phyloP scores from a whole-genome alignment of 2,113 vertebrate genomes.

The Callocephalon fimbriatum region DNA sequence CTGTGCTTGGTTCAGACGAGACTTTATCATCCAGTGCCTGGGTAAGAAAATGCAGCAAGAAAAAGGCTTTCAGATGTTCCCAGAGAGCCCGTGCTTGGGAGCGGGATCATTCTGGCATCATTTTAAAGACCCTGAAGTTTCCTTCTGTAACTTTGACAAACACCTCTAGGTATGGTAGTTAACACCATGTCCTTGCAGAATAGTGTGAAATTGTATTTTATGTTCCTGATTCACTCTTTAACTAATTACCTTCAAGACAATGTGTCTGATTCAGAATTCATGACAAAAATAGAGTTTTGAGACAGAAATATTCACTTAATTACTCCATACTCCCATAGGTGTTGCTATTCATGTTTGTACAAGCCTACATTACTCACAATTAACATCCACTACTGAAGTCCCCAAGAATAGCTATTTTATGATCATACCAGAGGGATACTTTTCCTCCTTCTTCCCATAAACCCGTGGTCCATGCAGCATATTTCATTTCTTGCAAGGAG shows the following conservation, averaged over 20 bases:
- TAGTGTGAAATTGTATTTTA: neutral
- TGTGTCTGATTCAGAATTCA: neutral
- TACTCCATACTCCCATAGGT: neutral
- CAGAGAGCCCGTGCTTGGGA: neutral
- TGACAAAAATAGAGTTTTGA: neutral
- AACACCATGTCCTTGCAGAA: neutral
- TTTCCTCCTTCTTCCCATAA: neutral
- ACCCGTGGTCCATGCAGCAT: neutral
- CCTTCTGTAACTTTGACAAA: neutral
- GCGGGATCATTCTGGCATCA: neutral
- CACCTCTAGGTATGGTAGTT: neutral
- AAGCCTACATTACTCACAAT: neutral
- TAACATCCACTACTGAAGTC: neutral
- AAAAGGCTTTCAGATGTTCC: neutral
- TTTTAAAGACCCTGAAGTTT: neutral
- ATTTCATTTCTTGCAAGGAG: neutral
- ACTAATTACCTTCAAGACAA: neutral
- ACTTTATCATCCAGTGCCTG: neutral
- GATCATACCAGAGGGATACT: neutral
- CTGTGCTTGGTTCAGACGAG: neutral
- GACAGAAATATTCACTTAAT: neutral
- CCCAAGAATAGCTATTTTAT: neutral
- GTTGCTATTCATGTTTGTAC: neutral
- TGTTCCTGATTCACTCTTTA: neutral
- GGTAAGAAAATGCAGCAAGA: neutral